Base-by-base conservation (phyloP, 2,888 invertebrate genomes). In the Caradrina kadenii region DNA sequence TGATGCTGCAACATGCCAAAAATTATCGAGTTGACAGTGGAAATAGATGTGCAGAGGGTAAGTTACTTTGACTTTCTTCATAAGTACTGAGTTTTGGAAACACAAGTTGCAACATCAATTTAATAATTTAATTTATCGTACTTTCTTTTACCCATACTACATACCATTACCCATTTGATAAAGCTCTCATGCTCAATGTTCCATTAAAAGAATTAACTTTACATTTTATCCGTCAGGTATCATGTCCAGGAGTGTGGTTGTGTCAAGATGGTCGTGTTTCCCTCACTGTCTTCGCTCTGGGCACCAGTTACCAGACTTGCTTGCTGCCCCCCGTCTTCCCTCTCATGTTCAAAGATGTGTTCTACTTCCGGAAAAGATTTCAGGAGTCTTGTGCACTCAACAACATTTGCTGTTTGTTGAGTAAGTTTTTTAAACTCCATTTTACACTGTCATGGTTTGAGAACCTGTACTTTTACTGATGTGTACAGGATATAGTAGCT, bases 231-330 rank as follows among this genome's bases (percentile, higher is more conserved):
- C 2, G 0, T 11, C 83, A 97, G 97, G 96, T 98, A 39, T 97
- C 97, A 68, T 98, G 98, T 90, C 98, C 98, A n/a, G 98, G 98
- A 45, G 98, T 98, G 17, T 98, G 98, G 97, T 93, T 98, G 42
- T 98, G 98, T 86, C 97, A 97, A 75, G 97, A 97, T 90, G 98
- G 98, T n/a, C 96, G 97, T 86, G 96, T 98, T 11, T 97, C 97
- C 10, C 93, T 98, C 35, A 97, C 97, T 76, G 95, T 98, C 49
- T 96, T 96, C 80, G 96, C 97, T 63, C 94, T 98, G 56, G 97
- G 97, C 53, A 97, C 97, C 45, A 97, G 96, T 83, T 96, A 97
- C 77, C 97, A 97, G 89, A 98, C 98, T 10, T 96, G 96, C 76
- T 93, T 96, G 66, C 91, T 97, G 52, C 94, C 96, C 2, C 98